phyloP scores from a whole-genome alignment of 2,797 vertebrate species.

The Ceryle rudis region DNA sequence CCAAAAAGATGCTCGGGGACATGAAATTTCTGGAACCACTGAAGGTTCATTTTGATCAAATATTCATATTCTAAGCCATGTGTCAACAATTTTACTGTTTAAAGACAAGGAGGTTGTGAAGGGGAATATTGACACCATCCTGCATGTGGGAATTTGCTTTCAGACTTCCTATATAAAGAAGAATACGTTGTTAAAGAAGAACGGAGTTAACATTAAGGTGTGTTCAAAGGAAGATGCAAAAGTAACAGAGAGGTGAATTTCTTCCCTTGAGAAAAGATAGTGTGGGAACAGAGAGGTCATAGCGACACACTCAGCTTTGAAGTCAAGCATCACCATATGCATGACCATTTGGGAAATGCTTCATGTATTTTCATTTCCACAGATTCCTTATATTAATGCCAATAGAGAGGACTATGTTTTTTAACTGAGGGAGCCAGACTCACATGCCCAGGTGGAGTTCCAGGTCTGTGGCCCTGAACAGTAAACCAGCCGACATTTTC shows the following conservation, averaged over 20 bases:
- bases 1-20: slow-evolving; percentile 68
- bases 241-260: neutral
- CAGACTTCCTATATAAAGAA: neutral
- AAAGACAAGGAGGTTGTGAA: slow-evolving; percentile 34
- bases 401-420: neutral
- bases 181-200: neutral
- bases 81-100: slow-evolving; percentile 57
- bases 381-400: neutral
- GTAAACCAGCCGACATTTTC: neutral
- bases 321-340: slow-evolving; percentile 26
- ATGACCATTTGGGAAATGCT: slow-evolving; percentile 34
- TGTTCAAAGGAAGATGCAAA: neutral
- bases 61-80: slow-evolving; percentile 66
- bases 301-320: slow-evolving; percentile 35
- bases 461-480: neutral
- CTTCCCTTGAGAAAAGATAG: neutral
- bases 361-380: slow-evolving; percentile 43
- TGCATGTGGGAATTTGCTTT: neutral
- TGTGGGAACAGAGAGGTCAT: neutral
- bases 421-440: neutral
- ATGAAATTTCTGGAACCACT: slow-evolving; percentile 71
- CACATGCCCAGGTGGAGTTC: neutral
- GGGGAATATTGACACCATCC: slow-evolving; percentile 26
- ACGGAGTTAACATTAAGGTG: neutral
- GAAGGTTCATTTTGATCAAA: slow-evolving; percentile 71